These are phyloP conservation scores for Ochropleura leucogaster DNA, from an alignment of 2,888 invertebrate genomes.

Conservation along the genomic window DNA sequence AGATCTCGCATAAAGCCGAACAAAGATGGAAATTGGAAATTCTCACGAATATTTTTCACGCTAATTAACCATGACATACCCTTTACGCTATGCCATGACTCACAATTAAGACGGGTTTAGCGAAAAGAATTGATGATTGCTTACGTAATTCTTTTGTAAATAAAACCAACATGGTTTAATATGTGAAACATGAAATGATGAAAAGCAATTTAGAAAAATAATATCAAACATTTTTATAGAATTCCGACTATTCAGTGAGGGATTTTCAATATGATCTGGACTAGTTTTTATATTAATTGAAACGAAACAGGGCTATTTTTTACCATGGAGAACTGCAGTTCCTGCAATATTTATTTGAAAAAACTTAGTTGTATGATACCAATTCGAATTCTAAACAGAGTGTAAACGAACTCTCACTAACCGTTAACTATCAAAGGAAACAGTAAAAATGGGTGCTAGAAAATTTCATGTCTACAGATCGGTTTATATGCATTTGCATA, in stretches of 20 bases:
- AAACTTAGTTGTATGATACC: neutral
- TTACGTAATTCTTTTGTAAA: conserved; percentile 32
- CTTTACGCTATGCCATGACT: conserved; percentile 46
- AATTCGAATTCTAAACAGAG: neutral
- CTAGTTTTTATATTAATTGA: conserved; percentile 39
- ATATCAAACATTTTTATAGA: conserved; percentile 27
- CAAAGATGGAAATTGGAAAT: conserved; percentile 62
- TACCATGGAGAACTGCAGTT: conserved; percentile 23
- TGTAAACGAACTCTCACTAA: neutral
- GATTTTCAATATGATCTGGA: conserved; percentile 42
- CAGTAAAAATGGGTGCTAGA: too few relatives aligned
- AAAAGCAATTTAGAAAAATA: conserved; percentile 55
- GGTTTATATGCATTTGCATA: too few relatives aligned
- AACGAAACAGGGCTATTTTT: conserved; percentile 13
- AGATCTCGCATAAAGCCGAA: conserved; percentile 49
- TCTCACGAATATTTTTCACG: conserved; percentile 69
- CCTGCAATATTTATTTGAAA: conserved; percentile 37
- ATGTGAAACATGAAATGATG: conserved; percentile 41
- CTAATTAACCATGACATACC: conserved; percentile 60
- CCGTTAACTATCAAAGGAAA: neutral
- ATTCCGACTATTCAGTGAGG: conserved; percentile 26
- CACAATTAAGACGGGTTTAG: conserved; percentile 44
- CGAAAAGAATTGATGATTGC: conserved; percentile 60
- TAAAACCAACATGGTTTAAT: conserved; percentile 39
- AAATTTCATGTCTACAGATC: too few relatives aligned